Evolutionary conservation across 2,797 vertebrate species (phyloP).

Genomic region (Sebastiscus albofasciatus): DNA sequence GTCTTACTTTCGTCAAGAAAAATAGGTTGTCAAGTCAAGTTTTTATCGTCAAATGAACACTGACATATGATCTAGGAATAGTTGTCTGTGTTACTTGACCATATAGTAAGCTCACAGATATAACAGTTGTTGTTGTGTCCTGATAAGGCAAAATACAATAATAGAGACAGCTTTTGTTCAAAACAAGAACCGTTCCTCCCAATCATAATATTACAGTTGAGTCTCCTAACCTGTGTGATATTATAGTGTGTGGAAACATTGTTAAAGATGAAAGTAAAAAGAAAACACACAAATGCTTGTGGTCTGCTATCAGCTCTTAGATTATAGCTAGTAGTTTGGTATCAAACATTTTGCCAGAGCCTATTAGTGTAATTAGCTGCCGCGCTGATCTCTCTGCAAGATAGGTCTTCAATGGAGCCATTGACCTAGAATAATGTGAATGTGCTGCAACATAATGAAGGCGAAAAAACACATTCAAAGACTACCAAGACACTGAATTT

Average conservation of each 20-base stretch:
- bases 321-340: conserved; percentile 49
- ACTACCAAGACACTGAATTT: conserved; percentile 3
- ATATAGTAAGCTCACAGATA: background rate
- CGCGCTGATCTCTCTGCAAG: conserved; percentile 50
- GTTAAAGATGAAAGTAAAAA: conserved; percentile 34
- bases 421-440: conserved; percentile 66
- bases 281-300: conserved; percentile 21
- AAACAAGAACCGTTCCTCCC: background rate
- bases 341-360: conserved; percentile 63
- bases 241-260: conserved; percentile 6
- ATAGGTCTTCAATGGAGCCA: conserved; percentile 59
- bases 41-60: background rate
- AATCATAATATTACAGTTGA: background rate
- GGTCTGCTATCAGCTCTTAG: conserved; percentile 33
- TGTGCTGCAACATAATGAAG: conserved; percentile 51
- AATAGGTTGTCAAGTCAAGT: background rate
- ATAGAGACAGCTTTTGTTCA: background rate
- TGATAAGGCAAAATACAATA: background rate
- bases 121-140: background rate
- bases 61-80: background rate
- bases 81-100: background rate
- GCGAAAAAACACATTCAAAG: conserved; percentile 39
- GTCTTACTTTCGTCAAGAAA: background rate
- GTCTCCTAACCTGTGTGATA: background rate
- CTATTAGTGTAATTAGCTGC: conserved; percentile 70